Percentiles rank a stretch among this genome's conserved stretches.
These are phyloP conservation scores for Pycnomerus fuliginosus DNA, from an alignment of 2,888 invertebrate genomes.

Conservation along the genomic window DNA sequence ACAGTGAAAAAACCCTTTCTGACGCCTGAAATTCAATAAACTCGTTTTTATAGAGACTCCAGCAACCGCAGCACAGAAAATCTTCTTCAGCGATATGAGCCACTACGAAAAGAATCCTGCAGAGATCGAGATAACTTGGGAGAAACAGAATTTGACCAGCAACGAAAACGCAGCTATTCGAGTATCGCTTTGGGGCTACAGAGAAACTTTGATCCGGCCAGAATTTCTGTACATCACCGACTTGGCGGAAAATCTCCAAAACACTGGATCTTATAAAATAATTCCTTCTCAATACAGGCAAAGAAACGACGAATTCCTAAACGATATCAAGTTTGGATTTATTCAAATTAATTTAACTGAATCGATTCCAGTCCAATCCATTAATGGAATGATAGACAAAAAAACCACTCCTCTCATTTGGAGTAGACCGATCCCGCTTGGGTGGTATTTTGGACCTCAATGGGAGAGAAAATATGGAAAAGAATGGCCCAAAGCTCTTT, in stretches of 20 bases:
- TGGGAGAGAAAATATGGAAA: conserved; percentile 80
- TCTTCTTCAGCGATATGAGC: conserved; percentile 74
- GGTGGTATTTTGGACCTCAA: conserved; percentile 89
- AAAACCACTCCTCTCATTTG: conserved; percentile 64
- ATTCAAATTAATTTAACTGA: conserved; percentile 84
- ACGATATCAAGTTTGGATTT: conserved; percentile 82
- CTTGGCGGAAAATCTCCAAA: conserved; percentile 59
- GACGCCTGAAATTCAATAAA: no score
- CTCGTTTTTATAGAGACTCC: conserved; percentile 91
- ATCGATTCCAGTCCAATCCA: conserved; percentile 55
- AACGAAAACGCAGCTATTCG: conserved; percentile 74
- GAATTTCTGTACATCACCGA: conserved; percentile 79
- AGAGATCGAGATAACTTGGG: conserved; percentile 80
- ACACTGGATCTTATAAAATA: conserved; percentile 68
- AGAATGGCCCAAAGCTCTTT: conserved; percentile 80
- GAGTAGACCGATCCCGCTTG: conserved; percentile 89
- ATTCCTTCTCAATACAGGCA: conserved; percentile 71
- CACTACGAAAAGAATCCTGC: conserved; percentile 73
- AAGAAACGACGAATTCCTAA: conserved; percentile 66
- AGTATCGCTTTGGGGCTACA: conserved; percentile 87
- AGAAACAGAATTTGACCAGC: conserved; percentile 79
- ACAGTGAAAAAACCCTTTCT: no score
- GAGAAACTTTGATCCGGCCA: conserved; percentile 78
- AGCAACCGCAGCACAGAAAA: conserved; percentile 80
- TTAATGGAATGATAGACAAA: conserved; percentile 25